Conservation (phyloP, 2,797 vertebrate genomes). For the Martes flavigula region DNA sequence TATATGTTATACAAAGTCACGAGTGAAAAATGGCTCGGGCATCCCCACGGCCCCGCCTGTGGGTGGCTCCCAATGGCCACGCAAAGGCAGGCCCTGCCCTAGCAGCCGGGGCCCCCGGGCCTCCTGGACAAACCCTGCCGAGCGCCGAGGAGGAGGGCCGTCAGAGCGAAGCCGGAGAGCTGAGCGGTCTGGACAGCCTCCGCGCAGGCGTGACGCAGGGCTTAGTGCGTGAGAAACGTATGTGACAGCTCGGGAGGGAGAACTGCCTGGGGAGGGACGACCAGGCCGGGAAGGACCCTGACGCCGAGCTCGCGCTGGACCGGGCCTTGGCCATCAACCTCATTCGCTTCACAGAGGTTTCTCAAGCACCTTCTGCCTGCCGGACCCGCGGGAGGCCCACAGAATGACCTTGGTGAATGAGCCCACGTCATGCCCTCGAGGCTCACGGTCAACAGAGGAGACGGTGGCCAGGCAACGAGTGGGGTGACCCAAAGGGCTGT, state of each 20-base stretch:
- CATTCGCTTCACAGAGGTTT: rapidly evolving
- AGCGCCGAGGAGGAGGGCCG: background rate
- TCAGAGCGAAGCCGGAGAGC: background rate
- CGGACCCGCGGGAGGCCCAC: rapidly evolving
- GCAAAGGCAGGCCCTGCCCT: background rate
- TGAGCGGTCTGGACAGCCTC: rapidly evolving
- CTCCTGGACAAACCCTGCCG: background rate
- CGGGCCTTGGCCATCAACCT: rapidly evolving
- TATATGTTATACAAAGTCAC: no score
- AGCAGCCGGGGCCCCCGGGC: background rate
- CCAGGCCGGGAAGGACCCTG: background rate
- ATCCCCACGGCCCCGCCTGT: background rate
- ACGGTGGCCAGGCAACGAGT: background rate
- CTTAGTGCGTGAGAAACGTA: background rate
- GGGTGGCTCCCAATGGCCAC: rapidly evolving
- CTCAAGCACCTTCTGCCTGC: background rate
- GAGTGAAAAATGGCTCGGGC: rapidly evolving
- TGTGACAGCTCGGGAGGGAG: rapidly evolving
- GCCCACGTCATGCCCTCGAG: background rate
- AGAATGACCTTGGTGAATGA: background rate
- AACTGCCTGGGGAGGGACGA: rapidly evolving
- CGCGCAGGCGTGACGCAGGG: rapidly evolving
- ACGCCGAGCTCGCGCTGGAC: rapidly evolving
- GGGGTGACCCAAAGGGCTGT: background rate
- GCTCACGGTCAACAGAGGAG: background rate